Evolutionary conservation across 2,113 vertebrate species (phyloP).

Genomic region (Pionites leucogaster): DNA sequence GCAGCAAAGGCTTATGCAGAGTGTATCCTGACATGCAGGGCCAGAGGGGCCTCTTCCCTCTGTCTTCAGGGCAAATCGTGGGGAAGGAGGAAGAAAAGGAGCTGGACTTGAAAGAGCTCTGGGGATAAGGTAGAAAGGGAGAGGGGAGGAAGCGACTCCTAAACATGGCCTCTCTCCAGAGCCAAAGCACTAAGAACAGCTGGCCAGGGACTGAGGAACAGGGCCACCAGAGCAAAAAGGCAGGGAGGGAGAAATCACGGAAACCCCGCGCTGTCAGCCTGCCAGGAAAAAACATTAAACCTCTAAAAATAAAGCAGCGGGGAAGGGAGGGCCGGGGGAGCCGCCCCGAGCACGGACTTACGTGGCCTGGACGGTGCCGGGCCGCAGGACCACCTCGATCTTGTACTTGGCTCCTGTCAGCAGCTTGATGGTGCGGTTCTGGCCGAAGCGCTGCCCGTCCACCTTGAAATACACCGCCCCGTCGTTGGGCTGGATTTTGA

Average conservation of each 20-base stretch:
- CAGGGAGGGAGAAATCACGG: background rate
- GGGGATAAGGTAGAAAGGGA: background rate
- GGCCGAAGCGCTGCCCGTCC: constrained; percentile 93
- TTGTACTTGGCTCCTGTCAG: constrained; percentile 95
- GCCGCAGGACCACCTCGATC: constrained; percentile 89
- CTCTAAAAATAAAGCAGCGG: constrained; percentile 26
- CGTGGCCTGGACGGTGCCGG: constrained; percentile 87
- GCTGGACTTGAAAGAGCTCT: background rate
- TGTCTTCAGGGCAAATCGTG: background rate
- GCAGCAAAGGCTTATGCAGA: background rate
- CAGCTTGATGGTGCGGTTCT: constrained; percentile 95
- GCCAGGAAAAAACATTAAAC: constrained; percentile 54
- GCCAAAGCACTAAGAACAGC: background rate
- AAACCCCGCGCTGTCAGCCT: background rate
- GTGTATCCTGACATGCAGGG: background rate
- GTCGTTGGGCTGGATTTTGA: constrained; percentile 93
- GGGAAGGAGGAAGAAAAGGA: background rate
- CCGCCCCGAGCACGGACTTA: constrained; percentile 72
- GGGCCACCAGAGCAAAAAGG: background rate
- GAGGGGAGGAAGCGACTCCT: background rate
- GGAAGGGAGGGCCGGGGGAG: background rate
- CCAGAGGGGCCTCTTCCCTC: background rate
- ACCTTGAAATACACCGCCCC: constrained; percentile 93
- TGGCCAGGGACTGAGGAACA: background rate
- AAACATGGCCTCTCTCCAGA: fast-evolving